These are phyloP conservation scores for Sceliomorpha sp. DNA, from an alignment of 2,888 invertebrate species.

Conservation along the genomic window DNA sequence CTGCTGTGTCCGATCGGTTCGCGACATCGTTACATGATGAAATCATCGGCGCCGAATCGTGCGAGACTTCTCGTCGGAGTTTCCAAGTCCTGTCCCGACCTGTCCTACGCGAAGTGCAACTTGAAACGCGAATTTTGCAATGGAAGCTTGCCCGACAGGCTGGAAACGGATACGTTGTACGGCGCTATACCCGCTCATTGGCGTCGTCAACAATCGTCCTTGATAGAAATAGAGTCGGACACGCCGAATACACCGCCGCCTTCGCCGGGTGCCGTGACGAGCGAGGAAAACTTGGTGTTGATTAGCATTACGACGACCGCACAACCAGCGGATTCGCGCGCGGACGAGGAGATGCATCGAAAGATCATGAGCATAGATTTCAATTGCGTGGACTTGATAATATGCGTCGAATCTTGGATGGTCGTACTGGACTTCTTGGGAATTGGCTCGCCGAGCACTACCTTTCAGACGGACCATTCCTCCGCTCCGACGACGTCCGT, in stretches of 20 bases:
- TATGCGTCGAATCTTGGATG: slow-evolving; percentile 97
- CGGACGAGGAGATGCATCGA: slow-evolving; percentile 63
- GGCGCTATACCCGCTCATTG: slow-evolving; percentile 76
- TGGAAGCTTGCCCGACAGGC: slow-evolving; percentile 74
- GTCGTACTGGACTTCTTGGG: slow-evolving; percentile 97
- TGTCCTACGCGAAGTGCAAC: slow-evolving; percentile 77
- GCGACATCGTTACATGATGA: slow-evolving; percentile 91
- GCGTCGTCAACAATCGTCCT: slow-evolving; percentile 66
- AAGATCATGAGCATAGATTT: slow-evolving; percentile 90
- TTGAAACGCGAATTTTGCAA: slow-evolving; percentile 62
- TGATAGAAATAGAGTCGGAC: slow-evolving; percentile 57
- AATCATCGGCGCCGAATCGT: slow-evolving; percentile 83
- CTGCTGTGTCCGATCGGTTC: slow-evolving; percentile 89
- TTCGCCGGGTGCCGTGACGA: slow-evolving; percentile 71
- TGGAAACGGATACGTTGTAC: slow-evolving; percentile 73
- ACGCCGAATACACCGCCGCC: slow-evolving; percentile 77
- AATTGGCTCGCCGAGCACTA: slow-evolving; percentile 70
- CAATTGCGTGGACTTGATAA: slow-evolving; percentile 93
- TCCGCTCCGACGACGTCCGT: slow-evolving; percentile 14
- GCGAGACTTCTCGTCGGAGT: slow-evolving; percentile 69
- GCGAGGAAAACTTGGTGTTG: slow-evolving; percentile 79
- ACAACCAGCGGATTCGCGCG: slow-evolving; percentile 48
- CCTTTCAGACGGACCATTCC: slow-evolving; percentile 17
- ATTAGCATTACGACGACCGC: slow-evolving; percentile 72
- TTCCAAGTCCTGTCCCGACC: slow-evolving; percentile 91